These are phyloP conservation scores for Thrips palmi DNA, from an alignment of 1,140 invertebrate genomes.

Conservation along the genomic window DNA sequence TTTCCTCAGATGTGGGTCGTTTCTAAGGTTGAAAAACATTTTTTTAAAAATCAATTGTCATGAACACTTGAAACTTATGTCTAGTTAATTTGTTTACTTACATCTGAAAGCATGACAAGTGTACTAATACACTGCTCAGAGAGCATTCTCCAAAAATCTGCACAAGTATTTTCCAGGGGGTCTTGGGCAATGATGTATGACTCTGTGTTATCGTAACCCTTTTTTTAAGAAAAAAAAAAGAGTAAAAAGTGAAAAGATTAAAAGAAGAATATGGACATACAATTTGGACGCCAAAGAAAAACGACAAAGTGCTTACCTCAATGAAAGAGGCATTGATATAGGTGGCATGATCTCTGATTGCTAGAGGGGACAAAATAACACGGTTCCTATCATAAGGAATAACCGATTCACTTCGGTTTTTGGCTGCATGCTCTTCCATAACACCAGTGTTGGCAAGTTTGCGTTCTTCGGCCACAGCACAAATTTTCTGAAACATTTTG, in stretches of 20 bases:
- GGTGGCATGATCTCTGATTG: slow-evolving; percentile 71
- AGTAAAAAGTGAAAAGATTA: not conserved
- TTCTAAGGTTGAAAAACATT: slow-evolving; percentile 29
- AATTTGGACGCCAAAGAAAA: not conserved
- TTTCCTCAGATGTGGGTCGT: no score
- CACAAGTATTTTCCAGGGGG: slow-evolving; percentile 69
- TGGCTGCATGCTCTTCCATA: slow-evolving; percentile 65
- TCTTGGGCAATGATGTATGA: slow-evolving; percentile 93
- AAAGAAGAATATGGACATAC: not conserved
- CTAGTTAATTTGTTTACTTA: slow-evolving; percentile 37
- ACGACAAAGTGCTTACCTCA: slow-evolving; percentile 36
- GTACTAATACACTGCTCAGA: slow-evolving; percentile 80
- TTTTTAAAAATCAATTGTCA: slow-evolving; percentile 5
- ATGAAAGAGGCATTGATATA: slow-evolving; percentile 97
- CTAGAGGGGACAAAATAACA: slow-evolving; percentile 65
- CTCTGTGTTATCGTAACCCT: slow-evolving; percentile 79
- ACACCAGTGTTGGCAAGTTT: slow-evolving; percentile 64
- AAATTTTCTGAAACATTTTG: slow-evolving; percentile 44
- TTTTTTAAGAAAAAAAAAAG: slow-evolving; percentile 2
- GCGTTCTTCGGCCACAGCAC: slow-evolving; percentile 53
- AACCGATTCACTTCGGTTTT: slow-evolving; percentile 72
- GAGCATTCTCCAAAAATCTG: slow-evolving; percentile 94
- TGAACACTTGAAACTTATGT: not conserved
- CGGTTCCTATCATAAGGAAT: slow-evolving; percentile 84
- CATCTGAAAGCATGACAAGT: slow-evolving; percentile 87